Evolutionary conservation across 2,888 invertebrate genomes (phyloP).

Genomic region (Nematopogon swammerdamellus): DNA sequence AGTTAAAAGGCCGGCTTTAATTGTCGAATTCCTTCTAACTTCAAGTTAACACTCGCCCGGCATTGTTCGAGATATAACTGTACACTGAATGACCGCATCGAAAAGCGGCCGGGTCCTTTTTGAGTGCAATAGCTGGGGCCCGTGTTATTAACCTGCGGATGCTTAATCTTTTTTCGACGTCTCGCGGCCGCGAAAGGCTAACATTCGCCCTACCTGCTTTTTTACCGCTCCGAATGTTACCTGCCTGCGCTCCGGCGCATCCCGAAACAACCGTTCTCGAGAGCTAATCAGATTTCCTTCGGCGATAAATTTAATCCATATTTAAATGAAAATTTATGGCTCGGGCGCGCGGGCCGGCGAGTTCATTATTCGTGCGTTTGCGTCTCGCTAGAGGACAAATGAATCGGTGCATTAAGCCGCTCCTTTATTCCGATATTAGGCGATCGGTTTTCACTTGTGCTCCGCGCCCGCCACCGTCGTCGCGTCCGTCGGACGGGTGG

Average conservation of each 20-base stretch:
- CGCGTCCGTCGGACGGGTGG: no score
- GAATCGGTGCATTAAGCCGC: not conserved
- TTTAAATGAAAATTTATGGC: slow-evolving; percentile 32
- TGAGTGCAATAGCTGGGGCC: not conserved
- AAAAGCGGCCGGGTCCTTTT: not conserved
- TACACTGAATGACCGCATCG: not conserved
- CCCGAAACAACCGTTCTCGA: slow-evolving; percentile 15
- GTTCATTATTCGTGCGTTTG: slow-evolving; percentile 40
- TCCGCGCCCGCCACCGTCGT: no score
- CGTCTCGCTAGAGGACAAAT: slow-evolving; percentile 8
- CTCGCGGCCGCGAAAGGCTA: slow-evolving; percentile 24
- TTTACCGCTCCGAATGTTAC: not conserved
- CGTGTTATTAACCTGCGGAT: not conserved
- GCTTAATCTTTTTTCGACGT: not conserved
- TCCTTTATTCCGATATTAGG: not conserved
- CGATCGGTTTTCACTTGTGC: no score
- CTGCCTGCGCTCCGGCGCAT: slow-evolving; percentile 12
- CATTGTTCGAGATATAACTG: not conserved
- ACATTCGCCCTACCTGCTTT: slow-evolving; percentile 27
- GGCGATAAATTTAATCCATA: slow-evolving; percentile 41
- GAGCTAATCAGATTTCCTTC: slow-evolving; percentile 34
- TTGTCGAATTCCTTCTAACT: not conserved
- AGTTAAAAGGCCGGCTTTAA: not conserved
- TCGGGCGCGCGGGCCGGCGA: slow-evolving; percentile 12
- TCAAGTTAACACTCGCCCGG: not conserved